Percentiles rank a stretch among this genome's conserved stretches.
Evolutionary conservation across 2,113 vertebrate species (phyloP).

Genomic region (Scalopus aquaticus): DNA sequence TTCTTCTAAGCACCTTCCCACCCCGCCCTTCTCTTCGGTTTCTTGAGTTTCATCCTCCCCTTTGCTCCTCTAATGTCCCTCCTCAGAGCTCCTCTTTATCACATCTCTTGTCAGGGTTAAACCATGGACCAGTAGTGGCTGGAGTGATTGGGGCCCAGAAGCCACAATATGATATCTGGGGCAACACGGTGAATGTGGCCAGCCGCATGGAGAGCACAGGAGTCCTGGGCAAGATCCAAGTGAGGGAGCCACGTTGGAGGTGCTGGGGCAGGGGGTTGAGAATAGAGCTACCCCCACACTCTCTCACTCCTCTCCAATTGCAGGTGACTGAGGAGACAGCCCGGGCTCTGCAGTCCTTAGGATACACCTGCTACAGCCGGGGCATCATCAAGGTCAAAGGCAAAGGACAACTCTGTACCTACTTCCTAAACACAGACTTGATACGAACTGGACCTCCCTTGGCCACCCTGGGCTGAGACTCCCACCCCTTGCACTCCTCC

Average conservation of each 20-base stretch:
- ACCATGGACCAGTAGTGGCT: constrained; percentile 93
- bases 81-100: neutral
- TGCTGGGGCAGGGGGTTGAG: no score
- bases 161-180: constrained; percentile 96
- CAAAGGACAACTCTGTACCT: constrained; percentile 94
- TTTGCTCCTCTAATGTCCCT: neutral
- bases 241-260: constrained; percentile 57
- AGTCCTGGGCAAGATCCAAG: constrained; percentile 93
- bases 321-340: constrained; percentile 93
- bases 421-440: constrained; percentile 88
- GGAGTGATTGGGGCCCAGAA: constrained; percentile 95
- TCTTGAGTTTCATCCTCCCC: neutral
- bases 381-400: constrained; percentile 92
- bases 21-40: neutral
- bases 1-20: neutral
- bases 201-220: constrained; percentile 96
- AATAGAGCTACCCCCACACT: neutral
- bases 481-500: neutral
- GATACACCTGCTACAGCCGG: constrained; percentile 87
- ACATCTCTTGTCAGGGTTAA: constrained; percentile 86
- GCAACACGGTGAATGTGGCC: constrained; percentile 94
- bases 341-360: constrained; percentile 86
- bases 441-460: constrained; percentile 75
- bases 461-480: constrained; percentile 68
- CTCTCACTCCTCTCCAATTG: neutral